Percentiles rank a stretch among this genome's conserved stretches.
These are phyloP conservation scores for Troilus luridus DNA, from an alignment of 2,888 invertebrate species.

Conservation along the genomic window DNA sequence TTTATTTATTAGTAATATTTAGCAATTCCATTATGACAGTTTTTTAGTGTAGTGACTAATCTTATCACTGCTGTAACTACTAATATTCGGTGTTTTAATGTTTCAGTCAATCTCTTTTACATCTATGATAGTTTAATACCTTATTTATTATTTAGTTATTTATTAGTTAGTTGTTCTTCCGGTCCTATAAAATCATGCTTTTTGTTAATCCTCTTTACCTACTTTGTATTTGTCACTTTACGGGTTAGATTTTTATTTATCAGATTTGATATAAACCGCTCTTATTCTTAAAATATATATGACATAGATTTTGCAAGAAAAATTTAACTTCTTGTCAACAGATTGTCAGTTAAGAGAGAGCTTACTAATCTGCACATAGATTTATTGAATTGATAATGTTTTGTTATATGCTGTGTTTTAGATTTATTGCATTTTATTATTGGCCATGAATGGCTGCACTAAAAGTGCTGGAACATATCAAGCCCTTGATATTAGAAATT, in stretches of 20 bases:
- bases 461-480: background rate
- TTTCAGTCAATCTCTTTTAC: background rate
- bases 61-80: background rate
- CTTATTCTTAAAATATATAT: no score
- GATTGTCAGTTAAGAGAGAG: background rate
- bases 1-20: background rate
- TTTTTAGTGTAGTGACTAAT: conserved; percentile 8
- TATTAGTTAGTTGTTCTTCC: background rate
- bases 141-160: background rate
- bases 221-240: no score
- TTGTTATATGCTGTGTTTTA: background rate
- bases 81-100: background rate
- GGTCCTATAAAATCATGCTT: no score
- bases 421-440: background rate
- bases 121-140: no score
- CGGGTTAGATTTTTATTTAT: no score
- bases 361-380: background rate
- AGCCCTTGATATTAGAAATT: background rate
- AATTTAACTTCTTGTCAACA: background rate
- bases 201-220: no score
- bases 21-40: background rate
- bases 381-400: background rate
- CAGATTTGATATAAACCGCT: no score
- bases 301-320: background rate
- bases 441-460: background rate